These are phyloP conservation scores for Heliconius ismenius DNA, from an alignment of 2,888 invertebrate genomes.

Conservation along the genomic window DNA sequence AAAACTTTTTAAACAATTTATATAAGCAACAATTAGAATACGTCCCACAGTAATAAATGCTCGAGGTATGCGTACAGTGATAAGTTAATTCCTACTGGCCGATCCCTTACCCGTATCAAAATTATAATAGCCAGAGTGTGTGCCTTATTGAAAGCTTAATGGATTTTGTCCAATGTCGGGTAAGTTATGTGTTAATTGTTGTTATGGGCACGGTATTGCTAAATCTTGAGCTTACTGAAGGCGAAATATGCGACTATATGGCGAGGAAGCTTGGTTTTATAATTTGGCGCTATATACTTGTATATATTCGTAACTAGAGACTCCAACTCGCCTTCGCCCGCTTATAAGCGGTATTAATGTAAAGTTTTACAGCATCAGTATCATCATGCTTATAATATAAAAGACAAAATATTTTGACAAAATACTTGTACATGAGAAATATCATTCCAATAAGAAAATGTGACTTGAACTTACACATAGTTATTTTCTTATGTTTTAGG, in stretches of 20 bases:
- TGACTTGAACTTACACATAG: no score
- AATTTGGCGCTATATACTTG: not conserved
- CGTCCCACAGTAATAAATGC: slow-evolving; percentile 68
- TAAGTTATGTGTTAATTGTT: slow-evolving; percentile 51
- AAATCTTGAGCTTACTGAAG: not conserved
- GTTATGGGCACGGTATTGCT: slow-evolving; percentile 11
- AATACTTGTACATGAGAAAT: no score
- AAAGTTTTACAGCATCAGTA: no score
- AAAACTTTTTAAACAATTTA: not conserved
- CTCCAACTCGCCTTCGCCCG: no score
- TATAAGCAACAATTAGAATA: slow-evolving; percentile 49
- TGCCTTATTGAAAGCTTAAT: slow-evolving; percentile 76
- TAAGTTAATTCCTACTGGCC: slow-evolving; percentile 80
- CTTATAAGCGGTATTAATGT: no score
- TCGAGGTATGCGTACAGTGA: slow-evolving; percentile 82
- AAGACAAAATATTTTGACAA: no score
- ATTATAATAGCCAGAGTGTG: slow-evolving; percentile 75
- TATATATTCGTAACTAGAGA: no score
- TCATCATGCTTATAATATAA: no score
- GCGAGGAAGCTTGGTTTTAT: not conserved
- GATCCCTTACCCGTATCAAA: slow-evolving; percentile 79
- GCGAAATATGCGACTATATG: no score
- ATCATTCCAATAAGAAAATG: no score
- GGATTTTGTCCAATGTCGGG: slow-evolving; percentile 54
- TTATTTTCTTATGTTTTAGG: no score